Evolutionary conservation across 2,113 vertebrate genomes (phyloP), one percentile per base, ranked within the genome.

Genomic region (Dinomys branickii): DNA sequence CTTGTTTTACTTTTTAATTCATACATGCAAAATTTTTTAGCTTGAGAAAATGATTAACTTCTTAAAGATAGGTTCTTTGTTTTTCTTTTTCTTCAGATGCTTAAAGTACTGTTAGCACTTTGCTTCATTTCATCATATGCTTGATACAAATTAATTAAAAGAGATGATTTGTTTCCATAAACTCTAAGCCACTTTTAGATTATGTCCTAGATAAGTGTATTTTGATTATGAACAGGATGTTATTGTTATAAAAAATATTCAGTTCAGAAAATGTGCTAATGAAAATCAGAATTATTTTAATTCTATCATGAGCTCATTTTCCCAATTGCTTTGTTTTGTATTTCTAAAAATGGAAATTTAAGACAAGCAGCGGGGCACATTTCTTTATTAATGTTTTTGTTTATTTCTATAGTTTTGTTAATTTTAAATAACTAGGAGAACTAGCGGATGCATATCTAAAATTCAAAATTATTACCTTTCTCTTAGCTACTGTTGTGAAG

Each of bases 241-340:
- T 94, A 82, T 95, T 90, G n/a, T 88, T 96, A 93, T 90, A 77
- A 85, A 86, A 96, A 92, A 19, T 59, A 78, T 89, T 95, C 58
- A 91, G 78, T 78, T 88, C 35, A 65, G 77, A 89, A 95, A 73
- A 88, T 83, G 52, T 96, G 75, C 35, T 90, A 94, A 96, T 90
- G 47, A 85, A 44, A 95, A 93, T 90, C 30, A 95, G 52, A 91
- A 75, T 95, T 97, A 88, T 92, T 96, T 94, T 90, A 94, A 96
- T 88, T 90, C 9, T 24, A 85, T 38, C 4, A 63, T 88, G 38
- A 93, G 4, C 5, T 85, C 44, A 94, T 85, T 89, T 94, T 88
- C 69, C 63, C 6, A 52, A 50, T 38, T 3, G 86, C 41, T n/a
- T 96, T 59, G n/a, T 35, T 95, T 96, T 96, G 38, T 81, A 77